These are phyloP conservation scores for Azorinus chamasolen DNA, from an alignment of 2,888 invertebrate genomes.

Conservation along the genomic window DNA sequence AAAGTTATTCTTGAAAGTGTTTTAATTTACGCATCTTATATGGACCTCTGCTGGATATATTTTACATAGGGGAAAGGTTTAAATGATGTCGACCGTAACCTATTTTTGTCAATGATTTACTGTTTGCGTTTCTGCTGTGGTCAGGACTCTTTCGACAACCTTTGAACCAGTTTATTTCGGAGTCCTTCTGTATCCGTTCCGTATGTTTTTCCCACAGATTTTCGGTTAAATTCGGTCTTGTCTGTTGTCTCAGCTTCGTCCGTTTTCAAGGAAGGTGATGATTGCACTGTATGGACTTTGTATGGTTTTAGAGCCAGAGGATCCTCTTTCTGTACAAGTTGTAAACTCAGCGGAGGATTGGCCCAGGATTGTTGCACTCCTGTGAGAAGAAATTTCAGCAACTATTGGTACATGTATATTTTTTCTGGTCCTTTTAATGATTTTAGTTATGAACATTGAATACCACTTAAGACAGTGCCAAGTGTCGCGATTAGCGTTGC, in stretches of 20 bases:
- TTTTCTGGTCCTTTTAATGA: no score
- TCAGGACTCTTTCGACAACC: neutral
- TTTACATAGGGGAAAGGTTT: no score
- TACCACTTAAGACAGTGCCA: no score
- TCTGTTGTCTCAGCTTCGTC: neutral
- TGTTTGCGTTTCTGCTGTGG: no score
- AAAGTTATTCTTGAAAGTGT: no score
- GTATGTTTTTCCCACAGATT: conserved; percentile 16
- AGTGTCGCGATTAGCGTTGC: no score
- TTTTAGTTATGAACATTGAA: no score
- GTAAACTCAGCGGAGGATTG: conserved; percentile 61
- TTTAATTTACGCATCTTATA: no score
- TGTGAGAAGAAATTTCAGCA: conserved; percentile 12
- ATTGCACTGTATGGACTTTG: conserved; percentile 35
- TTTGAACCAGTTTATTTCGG: conserved; percentile 12
- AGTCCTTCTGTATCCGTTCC: conserved; percentile 18
- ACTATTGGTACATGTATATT: no score
- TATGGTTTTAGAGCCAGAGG: conserved; percentile 70
- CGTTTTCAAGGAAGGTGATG: conserved; percentile 1
- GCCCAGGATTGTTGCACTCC: conserved; percentile 73
- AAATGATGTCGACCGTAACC: no score
- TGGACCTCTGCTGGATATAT: no score
- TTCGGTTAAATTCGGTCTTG: conserved; percentile 4
- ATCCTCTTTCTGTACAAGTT: conserved; percentile 69
- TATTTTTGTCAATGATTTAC: no score